Evolutionary conservation across 2,888 invertebrate genomes (phyloP), one percentile per base, ranked within the genome.

Genomic region (Oxystoma pomonae): DNA sequence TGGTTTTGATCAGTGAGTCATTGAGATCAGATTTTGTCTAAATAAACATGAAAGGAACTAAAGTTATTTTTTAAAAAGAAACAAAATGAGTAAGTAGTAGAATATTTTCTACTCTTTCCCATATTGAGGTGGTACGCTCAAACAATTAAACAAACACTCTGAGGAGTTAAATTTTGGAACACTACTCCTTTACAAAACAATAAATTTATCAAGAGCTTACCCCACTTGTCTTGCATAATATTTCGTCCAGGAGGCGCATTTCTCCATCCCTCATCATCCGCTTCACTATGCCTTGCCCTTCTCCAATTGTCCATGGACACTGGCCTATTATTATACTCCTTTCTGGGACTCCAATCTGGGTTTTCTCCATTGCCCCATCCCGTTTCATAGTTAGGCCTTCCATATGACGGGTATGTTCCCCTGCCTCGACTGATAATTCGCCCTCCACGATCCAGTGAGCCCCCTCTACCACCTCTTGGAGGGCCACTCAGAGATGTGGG

Each of bases 261-360:
- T 58, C 81, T 77, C 80, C 80, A 67, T 75, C 80, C 70, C 80
- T 81, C 74, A 78, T 82, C 71, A 77, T 83, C 72, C n/a, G n/a
- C n/a, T 20, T 78, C 79, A 52, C 77, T 80, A 51, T 76, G 77
- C 49, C 78, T 77, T 55, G 82, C 80, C 65, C 84, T 78, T 68
- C 85, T 75, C 85, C 84, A 85, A 69, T 81, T 81, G 60, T 78
- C 78, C 65, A 68, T 70, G 53, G 81, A 80, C 67, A 79, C 71
- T 20, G 80, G 79, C 16, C 81, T 77, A 16, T 80, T 76, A 53
- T 80, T 78, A 61, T 82, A 80, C 66, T 86, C 86, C 73, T 86
- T 86, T 59, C 85, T 80, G 19, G 85, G 85, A 75, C 84, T 84
- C 84, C 85, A 85, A 65, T 85, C 85, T 16, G 83, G 74, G 64